phyloP scores from a whole-genome alignment of 2,113 vertebrate species.

The Mormoops blainvillei region DNA sequence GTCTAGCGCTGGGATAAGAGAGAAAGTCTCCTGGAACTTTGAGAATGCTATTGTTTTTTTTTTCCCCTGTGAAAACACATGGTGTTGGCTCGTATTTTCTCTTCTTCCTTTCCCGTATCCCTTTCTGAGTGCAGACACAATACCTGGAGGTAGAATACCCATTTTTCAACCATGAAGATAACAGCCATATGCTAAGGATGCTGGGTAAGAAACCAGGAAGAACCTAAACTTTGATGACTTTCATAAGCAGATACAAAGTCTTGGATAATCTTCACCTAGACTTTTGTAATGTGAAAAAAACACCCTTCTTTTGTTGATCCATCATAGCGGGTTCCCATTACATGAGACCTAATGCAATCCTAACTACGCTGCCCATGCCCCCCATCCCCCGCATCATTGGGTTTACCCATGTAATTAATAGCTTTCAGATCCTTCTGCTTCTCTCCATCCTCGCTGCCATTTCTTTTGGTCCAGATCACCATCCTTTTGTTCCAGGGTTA shows the following conservation, averaged over 20 bases:
- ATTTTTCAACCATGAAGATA: background rate
- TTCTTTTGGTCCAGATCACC: background rate
- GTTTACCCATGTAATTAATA: background rate
- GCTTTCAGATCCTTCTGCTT: background rate
- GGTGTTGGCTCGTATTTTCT: background rate
- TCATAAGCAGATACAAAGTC: background rate
- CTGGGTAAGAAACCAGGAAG: background rate
- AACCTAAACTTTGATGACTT: background rate
- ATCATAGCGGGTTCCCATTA: background rate
- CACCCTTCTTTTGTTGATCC: background rate
- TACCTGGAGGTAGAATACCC: background rate
- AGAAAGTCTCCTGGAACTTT: background rate
- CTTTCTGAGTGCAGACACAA: background rate
- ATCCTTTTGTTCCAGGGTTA: background rate
- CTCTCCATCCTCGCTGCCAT: background rate
- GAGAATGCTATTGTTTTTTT: background rate
- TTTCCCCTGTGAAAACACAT: background rate
- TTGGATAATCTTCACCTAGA: background rate
- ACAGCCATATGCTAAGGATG: background rate
- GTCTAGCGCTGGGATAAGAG: background rate
- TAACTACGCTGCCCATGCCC: background rate
- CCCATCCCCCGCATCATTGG: no score
- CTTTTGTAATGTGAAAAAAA: background rate
- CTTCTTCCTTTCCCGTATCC: background rate
- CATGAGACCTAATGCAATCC: background rate